Evolutionary conservation across 2,888 invertebrate genomes (phyloP).

Genomic region (Idaea straminata): DNA sequence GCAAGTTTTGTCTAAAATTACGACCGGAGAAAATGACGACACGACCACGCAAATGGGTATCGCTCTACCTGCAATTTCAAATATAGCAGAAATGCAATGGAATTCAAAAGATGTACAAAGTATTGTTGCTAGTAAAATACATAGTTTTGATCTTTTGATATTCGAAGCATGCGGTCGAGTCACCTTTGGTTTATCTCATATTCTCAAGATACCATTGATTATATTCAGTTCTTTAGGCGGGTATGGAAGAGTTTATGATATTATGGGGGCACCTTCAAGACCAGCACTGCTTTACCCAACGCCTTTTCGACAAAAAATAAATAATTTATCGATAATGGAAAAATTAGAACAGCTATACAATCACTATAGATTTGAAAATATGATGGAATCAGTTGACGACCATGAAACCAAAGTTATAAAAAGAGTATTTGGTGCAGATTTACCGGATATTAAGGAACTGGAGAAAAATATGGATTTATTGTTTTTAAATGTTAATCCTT

Average conservation of each 20-base stretch:
- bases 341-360: background rate
- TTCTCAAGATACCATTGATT: slow-evolving; percentile 35
- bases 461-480: slow-evolving; percentile 49
- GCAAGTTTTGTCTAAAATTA: background rate
- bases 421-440: slow-evolving; percentile 32
- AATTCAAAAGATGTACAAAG: slow-evolving; percentile 26
- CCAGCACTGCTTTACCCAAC: slow-evolving; percentile 42
- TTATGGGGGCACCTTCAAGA: slow-evolving; percentile 31
- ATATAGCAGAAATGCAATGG: slow-evolving; percentile 27
- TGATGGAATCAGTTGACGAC: slow-evolving; percentile 9
- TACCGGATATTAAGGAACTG: slow-evolving; percentile 32
- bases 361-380: slow-evolving; percentile 25
- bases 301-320: slow-evolving; percentile 22
- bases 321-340: slow-evolving; percentile 22
- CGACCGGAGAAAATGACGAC: slow-evolving; percentile 19
- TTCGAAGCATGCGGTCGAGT: slow-evolving; percentile 28
- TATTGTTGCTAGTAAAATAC: slow-evolving; percentile 21
- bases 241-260: slow-evolving; percentile 22
- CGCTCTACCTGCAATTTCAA: slow-evolving; percentile 7
- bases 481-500: slow-evolving; percentile 57
- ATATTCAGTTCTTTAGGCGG: slow-evolving; percentile 39
- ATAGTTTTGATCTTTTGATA: slow-evolving; percentile 31
- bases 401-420: slow-evolving; percentile 19
- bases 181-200: slow-evolving; percentile 26
- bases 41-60: slow-evolving; percentile 17